Evolutionary conservation across 2,113 vertebrate genomes (phyloP).

Genomic region (Varanus komodoensis): DNA sequence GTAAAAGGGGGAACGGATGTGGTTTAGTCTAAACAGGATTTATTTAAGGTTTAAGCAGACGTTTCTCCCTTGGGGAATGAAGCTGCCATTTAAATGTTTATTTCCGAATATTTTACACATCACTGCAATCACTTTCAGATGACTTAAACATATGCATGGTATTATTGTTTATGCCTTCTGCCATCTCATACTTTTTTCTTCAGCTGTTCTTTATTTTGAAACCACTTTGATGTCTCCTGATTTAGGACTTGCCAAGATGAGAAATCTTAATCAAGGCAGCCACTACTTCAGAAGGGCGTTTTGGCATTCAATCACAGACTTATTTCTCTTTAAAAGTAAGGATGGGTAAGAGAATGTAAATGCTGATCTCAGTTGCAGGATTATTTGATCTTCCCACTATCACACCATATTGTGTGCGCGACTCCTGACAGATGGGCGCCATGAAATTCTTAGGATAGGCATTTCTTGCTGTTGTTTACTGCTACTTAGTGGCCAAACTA

Average conservation of each 20-base stretch:
- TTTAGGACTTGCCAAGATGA: constrained; percentile 74
- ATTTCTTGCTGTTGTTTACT: background rate
- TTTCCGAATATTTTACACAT: constrained; percentile 70
- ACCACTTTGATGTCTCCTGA: constrained; percentile 73
- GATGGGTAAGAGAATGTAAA: constrained; percentile 38
- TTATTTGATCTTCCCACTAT: constrained; percentile 25
- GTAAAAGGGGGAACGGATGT: constrained; percentile 38
- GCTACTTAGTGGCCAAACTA: background rate
- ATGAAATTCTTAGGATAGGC: background rate
- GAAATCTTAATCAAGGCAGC: constrained; percentile 70
- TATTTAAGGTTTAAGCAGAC: constrained; percentile 58
- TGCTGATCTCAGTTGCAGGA: constrained; percentile 12
- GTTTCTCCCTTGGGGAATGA: constrained; percentile 42
- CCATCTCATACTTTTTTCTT: constrained; percentile 71
- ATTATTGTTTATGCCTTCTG: constrained; percentile 73
- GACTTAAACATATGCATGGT: constrained; percentile 67
- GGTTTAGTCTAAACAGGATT: constrained; percentile 59
- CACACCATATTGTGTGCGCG: constrained; percentile 23
- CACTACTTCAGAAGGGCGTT: constrained; percentile 71
- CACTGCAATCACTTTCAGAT: constrained; percentile 72
- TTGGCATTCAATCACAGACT: constrained; percentile 38
- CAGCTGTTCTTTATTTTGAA: constrained; percentile 74
- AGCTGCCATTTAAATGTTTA: constrained; percentile 59
- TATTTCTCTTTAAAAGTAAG: constrained; percentile 15
- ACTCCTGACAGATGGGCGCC: background rate